A percentile compares a stretch with the other conserved stretches of the same genome.
phyloP scores from a whole-genome alignment of 1,140 invertebrate genomes.

The Atopsyche davidsoni region DNA sequence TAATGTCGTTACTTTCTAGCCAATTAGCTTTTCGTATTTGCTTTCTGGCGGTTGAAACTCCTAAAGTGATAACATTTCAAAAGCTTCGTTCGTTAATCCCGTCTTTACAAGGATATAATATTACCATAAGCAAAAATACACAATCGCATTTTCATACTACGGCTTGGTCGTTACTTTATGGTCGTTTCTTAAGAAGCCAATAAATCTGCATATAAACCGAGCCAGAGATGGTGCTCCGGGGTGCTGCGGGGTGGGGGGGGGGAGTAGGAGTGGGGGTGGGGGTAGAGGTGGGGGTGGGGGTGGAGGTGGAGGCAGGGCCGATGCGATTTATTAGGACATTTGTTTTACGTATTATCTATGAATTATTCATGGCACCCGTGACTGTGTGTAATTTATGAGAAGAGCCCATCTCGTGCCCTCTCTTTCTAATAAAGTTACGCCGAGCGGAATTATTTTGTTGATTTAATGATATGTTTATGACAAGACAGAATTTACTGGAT shows the following conservation, averaged over 20 bases:
- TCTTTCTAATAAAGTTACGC: background rate
- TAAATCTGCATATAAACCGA: background rate
- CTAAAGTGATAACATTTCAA: too few relatives aligned
- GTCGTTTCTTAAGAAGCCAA: too few relatives aligned
- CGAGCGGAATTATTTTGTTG: background rate
- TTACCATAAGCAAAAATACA: too few relatives aligned
- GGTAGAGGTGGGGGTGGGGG: conserved; percentile 1
- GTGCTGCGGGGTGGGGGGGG: background rate
- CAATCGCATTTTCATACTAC: too few relatives aligned
- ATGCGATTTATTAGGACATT: conserved; percentile 15
- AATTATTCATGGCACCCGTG: conserved; percentile 14
- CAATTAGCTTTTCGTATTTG: too few relatives aligned
- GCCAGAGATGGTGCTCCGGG: background rate
- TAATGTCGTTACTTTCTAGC: too few relatives aligned
- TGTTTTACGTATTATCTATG: conserved; percentile 15
- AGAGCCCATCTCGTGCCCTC: background rate
- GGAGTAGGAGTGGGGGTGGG: background rate
- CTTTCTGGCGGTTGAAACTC: too few relatives aligned
- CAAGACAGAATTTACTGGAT: background rate
- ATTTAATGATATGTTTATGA: background rate
- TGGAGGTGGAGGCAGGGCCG: conserved; percentile 7
- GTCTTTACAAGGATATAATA: too few relatives aligned
- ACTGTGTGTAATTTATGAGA: background rate
- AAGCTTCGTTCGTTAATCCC: too few relatives aligned
- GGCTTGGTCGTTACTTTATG: too few relatives aligned